Evolutionary conservation across 1,140 invertebrate genomes (phyloP).

Genomic region (Mya arenaria): DNA sequence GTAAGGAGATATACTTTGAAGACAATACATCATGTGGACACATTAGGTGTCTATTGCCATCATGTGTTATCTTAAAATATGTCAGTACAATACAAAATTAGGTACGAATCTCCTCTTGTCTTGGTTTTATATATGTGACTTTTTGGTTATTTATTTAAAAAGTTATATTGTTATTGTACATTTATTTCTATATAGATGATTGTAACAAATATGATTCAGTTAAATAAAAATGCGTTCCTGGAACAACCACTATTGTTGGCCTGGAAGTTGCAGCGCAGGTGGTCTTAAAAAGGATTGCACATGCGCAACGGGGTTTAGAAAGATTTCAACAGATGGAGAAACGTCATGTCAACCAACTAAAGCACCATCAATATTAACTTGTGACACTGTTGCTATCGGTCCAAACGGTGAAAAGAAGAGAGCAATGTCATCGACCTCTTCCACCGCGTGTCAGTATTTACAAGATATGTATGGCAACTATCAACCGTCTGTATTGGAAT

Average conservation of each 20-base stretch:
- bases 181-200: no score
- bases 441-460: not conserved
- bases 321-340: not conserved
- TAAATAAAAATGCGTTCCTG: not conserved
- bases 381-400: not conserved
- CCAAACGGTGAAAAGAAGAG: not conserved
- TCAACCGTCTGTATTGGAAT: not conserved
- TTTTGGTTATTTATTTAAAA: no score
- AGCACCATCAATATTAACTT: not conserved
- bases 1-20: no score
- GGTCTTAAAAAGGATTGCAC: not conserved
- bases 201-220: no score
- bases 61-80: no score
- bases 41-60: no score
- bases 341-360: not conserved
- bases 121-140: no score
- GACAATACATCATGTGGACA: no score
- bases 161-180: no score
- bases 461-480: not conserved
- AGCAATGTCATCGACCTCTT: not conserved
- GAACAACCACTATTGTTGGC: not conserved
- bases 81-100: no score
- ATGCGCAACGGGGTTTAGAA: not conserved
- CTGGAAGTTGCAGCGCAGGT: not conserved
- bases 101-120: no score